These are phyloP conservation scores for Crax fasciolata DNA, from an alignment of 2,797 vertebrate species.

Conservation along the genomic window DNA sequence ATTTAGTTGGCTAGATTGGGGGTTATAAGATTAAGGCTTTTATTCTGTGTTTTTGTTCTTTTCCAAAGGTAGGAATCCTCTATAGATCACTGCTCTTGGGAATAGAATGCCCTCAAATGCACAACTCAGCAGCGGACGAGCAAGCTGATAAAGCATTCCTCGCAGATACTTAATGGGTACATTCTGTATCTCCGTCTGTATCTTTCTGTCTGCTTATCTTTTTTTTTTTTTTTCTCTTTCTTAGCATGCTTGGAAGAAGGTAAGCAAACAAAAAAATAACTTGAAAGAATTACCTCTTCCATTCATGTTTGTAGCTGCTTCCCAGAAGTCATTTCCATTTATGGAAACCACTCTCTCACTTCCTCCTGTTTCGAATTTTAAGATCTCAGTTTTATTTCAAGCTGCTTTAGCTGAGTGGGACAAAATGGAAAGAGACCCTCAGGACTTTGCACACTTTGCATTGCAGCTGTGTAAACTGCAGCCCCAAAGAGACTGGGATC, in stretches of 20 bases:
- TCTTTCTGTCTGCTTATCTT: constrained; percentile 56
- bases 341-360: not conserved
- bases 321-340: constrained; percentile 7
- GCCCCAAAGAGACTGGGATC: not conserved
- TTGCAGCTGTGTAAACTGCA: not conserved
- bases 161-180: constrained; percentile 24
- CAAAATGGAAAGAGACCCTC: not conserved
- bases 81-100: constrained; percentile 48
- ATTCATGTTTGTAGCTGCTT: not conserved
- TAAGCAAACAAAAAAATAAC: constrained; percentile 6
- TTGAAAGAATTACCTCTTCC: not conserved
- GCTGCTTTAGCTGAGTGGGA: not conserved
- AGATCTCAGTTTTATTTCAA: not conserved
- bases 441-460: not conserved
- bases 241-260: not conserved
- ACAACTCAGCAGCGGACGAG: constrained; percentile 22
- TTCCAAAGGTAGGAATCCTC: constrained; percentile 72
- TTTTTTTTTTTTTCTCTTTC: not conserved
- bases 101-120: constrained; percentile 49
- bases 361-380: not conserved
- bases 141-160: constrained; percentile 66
- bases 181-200: constrained; percentile 40
- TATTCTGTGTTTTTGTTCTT: constrained; percentile 74
- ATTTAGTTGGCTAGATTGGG: constrained; percentile 64
- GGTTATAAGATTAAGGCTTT: constrained; percentile 70